phyloP scores from a whole-genome alignment of 2,797 vertebrate genomes.

The Peromyscus nudipes region DNA sequence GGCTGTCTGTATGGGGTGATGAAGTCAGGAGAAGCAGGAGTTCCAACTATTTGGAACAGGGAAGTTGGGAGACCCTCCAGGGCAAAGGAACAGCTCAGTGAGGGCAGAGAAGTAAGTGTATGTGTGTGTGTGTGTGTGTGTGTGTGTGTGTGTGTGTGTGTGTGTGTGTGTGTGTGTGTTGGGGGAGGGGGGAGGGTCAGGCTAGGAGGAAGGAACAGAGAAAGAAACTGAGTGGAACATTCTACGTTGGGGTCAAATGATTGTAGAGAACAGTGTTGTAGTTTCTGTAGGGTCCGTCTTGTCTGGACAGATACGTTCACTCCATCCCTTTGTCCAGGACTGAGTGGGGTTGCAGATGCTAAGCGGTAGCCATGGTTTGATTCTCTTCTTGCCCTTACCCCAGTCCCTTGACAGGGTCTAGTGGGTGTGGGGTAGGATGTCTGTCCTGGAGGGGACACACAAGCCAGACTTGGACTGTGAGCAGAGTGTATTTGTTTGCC shows the following conservation, averaged over 20 bases:
- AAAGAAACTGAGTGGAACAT: neutral
- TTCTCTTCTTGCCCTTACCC: neutral
- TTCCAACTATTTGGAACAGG: constrained; percentile 38
- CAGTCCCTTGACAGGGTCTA: neutral
- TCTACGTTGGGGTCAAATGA: neutral
- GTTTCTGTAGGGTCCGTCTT: neutral
- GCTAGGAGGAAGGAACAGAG: neutral
- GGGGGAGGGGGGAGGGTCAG: neutral
- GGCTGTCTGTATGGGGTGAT: constrained; percentile 38
- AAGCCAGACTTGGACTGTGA: neutral
- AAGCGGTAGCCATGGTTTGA: neutral
- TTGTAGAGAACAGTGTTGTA: neutral
- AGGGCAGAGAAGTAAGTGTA: neutral
- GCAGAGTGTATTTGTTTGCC: neutral
- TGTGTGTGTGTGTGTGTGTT: neutral
- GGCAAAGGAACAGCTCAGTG: neutral
- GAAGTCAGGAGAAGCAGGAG: constrained; percentile 51
- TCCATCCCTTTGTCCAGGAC: neutral
- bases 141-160: neutral
- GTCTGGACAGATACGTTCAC: neutral
- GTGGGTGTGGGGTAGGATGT: neutral
- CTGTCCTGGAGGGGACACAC: neutral
- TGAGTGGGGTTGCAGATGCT: neutral
- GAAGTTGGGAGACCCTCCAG: constrained; percentile 24
- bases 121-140: neutral